Percentiles rank a stretch among this genome's conserved stretches.
Conservation (phyloP, 1,140 invertebrate genomes). For the Melitaea cinxia region DNA sequence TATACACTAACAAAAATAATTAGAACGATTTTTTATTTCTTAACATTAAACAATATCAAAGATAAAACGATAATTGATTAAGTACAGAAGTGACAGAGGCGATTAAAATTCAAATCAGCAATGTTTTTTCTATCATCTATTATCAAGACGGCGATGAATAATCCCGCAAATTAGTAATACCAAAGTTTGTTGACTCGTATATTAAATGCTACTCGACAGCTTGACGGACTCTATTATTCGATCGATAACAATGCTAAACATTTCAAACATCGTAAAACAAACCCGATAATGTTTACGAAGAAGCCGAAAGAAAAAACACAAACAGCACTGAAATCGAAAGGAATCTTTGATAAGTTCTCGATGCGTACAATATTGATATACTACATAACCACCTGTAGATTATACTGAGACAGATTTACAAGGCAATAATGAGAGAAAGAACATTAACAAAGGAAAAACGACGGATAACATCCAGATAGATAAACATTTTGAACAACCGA, state of each 20-base stretch:
- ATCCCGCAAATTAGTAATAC: slow-evolving; percentile 31
- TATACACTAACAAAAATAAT: no score
- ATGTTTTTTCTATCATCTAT: slow-evolving; percentile 30
- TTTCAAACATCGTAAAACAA: slow-evolving; percentile 36
- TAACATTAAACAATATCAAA: background rate
- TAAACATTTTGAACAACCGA: slow-evolving; percentile 63
- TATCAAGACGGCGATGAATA: slow-evolving; percentile 33
- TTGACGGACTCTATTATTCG: slow-evolving; percentile 33
- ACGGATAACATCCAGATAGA: slow-evolving; percentile 68
- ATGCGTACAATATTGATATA: slow-evolving; percentile 28
- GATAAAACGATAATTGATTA: background rate
- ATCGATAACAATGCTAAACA: slow-evolving; percentile 37
- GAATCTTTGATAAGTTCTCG: slow-evolving; percentile 23
- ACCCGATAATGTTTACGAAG: slow-evolving; percentile 36
- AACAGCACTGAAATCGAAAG: slow-evolving; percentile 28
- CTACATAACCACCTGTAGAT: slow-evolving; percentile 35
- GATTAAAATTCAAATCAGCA: slow-evolving; percentile 28
- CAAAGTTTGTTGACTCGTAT: slow-evolving; percentile 33
- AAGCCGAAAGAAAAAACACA: slow-evolving; percentile 27
- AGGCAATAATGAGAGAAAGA: slow-evolving; percentile 59
- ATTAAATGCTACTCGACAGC: slow-evolving; percentile 33
- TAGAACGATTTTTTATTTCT: background rate
- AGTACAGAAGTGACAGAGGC: slow-evolving; percentile 8
- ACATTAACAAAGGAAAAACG: slow-evolving; percentile 69
- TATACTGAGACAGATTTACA: slow-evolving; percentile 62